These are phyloP conservation scores for Apeira syringaria DNA, from an alignment of 2,888 invertebrate genomes.

Conservation along the genomic window DNA sequence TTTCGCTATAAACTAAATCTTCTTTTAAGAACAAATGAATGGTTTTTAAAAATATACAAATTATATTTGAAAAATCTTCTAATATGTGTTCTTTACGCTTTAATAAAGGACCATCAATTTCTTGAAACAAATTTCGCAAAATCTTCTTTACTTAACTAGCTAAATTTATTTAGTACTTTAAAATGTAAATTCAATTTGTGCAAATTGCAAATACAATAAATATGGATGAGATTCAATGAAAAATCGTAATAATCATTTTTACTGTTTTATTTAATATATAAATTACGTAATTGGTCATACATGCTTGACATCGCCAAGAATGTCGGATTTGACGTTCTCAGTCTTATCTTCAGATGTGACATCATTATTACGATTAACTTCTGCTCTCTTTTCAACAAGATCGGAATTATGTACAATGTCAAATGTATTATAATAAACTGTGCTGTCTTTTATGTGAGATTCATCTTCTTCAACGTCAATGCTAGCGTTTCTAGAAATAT, in stretches of 20 bases:
- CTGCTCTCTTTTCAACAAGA: conserved; percentile 15
- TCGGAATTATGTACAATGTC: conserved; percentile 34
- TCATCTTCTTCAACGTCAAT: conserved; percentile 45
- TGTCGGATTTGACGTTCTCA: conserved; percentile 8
- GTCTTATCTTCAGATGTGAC: conserved; percentile 22
- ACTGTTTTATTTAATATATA: conserved; percentile 15
- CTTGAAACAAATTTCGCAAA: no score
- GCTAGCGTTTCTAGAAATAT: conserved; percentile 59
- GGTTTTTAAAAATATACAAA: no score
- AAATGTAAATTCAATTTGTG: no score
- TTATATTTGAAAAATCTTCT: no score
- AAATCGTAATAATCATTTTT: no score
- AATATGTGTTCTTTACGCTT: no score
- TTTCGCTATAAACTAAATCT: no score
- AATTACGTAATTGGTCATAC: conserved; percentile 29
- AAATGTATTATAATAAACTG: conserved; percentile 57
- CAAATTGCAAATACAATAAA: no score
- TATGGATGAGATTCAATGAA: neutral
- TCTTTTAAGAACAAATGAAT: no score
- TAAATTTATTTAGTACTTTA: no score
- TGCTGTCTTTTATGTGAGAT: conserved; percentile 45
- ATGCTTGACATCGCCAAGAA: conserved; percentile 16
- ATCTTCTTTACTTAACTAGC: no score
- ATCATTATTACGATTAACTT: conserved; percentile 32
- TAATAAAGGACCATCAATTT: no score